Percentiles rank a stretch among this genome's conserved stretches.
Conservation (phyloP, 2,113 vertebrate species). For the Astur gentilis region DNA sequence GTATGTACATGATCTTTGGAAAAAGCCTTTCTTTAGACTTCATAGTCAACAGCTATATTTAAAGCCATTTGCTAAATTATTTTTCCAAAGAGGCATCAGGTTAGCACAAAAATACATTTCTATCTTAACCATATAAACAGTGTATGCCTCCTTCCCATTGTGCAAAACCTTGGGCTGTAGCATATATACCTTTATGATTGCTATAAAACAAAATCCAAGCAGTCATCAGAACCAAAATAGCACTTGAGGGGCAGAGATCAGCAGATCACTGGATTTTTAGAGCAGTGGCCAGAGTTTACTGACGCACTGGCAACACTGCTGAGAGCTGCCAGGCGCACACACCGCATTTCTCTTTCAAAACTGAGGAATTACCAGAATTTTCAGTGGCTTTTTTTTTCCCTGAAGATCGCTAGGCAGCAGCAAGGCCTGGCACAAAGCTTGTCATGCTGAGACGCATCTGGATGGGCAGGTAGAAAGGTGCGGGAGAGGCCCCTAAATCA, state of each 20-base stretch:
- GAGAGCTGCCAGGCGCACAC: not conserved
- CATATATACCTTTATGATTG: not conserved
- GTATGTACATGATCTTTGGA: not conserved
- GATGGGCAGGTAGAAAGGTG: not conserved
- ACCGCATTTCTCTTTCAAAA: not conserved
- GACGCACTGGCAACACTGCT: not conserved
- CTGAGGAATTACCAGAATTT: not conserved
- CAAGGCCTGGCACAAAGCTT: not conserved
- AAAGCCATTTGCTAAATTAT: not conserved
- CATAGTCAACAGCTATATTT: not conserved
- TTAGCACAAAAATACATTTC: not conserved
- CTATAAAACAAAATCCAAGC: not conserved
- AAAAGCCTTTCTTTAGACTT: not conserved
- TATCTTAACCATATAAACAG: not conserved
- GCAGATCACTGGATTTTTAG: not conserved
- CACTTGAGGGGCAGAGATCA: not conserved
- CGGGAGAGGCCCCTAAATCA: not conserved
- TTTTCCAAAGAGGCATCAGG: not conserved
- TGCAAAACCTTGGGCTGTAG: not conserved
- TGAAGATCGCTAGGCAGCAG: not conserved
- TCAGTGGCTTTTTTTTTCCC: not conserved
- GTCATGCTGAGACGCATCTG: not conserved
- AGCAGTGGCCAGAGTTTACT: not conserved
- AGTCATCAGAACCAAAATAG: not conserved
- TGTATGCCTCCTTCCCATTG: accelerated